These are phyloP conservation scores for Pelobates fuscus DNA, from an alignment of 2,113 vertebrate species.

Conservation along the genomic window DNA sequence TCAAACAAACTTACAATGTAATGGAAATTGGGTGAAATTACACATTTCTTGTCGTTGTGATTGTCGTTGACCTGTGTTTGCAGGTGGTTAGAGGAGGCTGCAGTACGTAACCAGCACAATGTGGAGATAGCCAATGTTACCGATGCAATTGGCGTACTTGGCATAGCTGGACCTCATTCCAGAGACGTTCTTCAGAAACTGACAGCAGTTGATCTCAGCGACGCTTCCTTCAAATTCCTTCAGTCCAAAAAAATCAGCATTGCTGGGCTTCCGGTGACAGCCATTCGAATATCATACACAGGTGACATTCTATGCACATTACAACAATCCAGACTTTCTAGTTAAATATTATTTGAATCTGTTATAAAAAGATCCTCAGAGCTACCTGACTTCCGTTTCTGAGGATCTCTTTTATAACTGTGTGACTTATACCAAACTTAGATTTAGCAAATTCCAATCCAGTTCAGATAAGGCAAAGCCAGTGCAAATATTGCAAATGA, in stretches of 20 bases:
- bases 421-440: no score
- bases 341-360: no score
- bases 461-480: no score
- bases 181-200: conserved; percentile 89
- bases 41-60: no score
- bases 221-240: conserved; percentile 85
- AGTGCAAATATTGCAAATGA: no score
- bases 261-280: conserved; percentile 74
- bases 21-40: no score
- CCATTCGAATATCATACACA: conserved; percentile 94
- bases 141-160: conserved; percentile 85
- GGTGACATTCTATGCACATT: conserved; percentile 63
- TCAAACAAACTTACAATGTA: no score
- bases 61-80: conserved; percentile 15
- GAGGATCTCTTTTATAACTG: no score
- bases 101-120: conserved; percentile 68
- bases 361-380: no score
- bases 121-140: conserved; percentile 85
- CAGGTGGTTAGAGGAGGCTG: conserved; percentile 89
- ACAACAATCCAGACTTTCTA: no score
- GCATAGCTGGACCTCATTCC: conserved; percentile 84
- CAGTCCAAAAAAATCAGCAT: conserved; percentile 80
- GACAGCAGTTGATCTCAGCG: conserved; percentile 83
- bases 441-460: no score
- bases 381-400: no score